phyloP scores from a whole-genome alignment of 2,113 vertebrate species.

The Anguilla japonica region DNA sequence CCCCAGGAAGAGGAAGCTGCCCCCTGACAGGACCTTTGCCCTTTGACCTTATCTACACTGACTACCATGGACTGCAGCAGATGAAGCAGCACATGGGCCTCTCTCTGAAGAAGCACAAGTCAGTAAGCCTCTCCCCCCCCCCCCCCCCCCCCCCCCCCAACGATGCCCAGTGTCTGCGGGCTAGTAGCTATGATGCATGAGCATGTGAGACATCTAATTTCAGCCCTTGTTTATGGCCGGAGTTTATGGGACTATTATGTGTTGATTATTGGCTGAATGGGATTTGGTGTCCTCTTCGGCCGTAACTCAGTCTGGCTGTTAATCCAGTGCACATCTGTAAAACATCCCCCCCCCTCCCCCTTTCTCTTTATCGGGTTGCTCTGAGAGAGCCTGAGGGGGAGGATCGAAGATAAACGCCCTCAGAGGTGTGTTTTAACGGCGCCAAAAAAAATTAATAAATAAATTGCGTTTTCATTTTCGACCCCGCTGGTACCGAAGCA shows the following conservation, averaged over 20 bases:
- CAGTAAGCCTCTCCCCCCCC: conserved; percentile 45
- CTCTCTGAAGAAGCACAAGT: conserved; percentile 95
- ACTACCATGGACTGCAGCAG: conserved; percentile 94
- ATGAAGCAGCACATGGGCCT: conserved; percentile 98
- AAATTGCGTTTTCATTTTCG: background rate
- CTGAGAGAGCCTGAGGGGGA: background rate
- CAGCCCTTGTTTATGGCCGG: background rate
- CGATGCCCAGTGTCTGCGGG: background rate
- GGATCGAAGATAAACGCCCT: background rate
- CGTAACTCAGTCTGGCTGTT: background rate
- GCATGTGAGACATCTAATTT: background rate
- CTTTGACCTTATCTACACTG: conserved; percentile 96
- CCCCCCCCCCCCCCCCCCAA: too few species aligned
- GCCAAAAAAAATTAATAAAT: background rate
- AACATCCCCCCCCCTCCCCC: background rate
- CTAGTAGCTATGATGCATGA: background rate
- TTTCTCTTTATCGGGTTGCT: background rate
- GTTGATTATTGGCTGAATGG: conserved; percentile 6
- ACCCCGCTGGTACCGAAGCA: background rate
- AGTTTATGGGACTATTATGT: conserved; percentile 5
- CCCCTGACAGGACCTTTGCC: conserved; percentile 85
- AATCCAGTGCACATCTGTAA: background rate
- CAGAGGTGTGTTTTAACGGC: background rate
- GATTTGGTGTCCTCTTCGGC: background rate
- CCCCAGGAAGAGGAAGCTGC: conserved; percentile 92